These are phyloP conservation scores for Osmoderma eremita DNA, from an alignment of 2,888 invertebrate genomes.

Conservation along the genomic window DNA sequence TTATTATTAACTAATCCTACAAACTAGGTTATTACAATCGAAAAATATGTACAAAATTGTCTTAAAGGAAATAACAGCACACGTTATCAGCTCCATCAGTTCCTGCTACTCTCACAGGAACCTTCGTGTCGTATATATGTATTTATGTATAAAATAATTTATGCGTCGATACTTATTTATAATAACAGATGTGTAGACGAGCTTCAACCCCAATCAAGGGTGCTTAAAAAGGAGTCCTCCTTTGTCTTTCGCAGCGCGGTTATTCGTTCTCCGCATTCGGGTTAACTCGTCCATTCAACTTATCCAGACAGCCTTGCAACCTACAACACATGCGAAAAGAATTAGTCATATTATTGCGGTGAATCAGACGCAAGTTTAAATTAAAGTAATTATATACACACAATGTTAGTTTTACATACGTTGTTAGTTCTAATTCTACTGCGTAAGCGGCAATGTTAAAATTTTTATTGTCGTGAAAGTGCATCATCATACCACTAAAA, in stretches of 20 bases:
- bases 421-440: background rate
- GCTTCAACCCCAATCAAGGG: conserved; percentile 34
- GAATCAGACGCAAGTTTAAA: conserved; percentile 4
- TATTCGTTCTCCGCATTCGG: conserved; percentile 52
- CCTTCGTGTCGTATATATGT: background rate
- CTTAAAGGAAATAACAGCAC: conserved; percentile 8
- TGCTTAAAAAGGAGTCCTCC: conserved; percentile 22
- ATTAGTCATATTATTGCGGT: conserved; percentile 32
- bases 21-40: background rate
- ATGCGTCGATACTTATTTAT: conserved; percentile 5
- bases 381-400: background rate
- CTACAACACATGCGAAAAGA: conserved; percentile 52
- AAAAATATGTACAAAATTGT: conserved; percentile 17
- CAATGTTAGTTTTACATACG: background rate
- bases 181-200: too few species aligned
- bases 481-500: too few species aligned
- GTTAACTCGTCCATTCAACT: conserved; percentile 59
- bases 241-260: conserved; percentile 20
- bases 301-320: conserved; percentile 60
- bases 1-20: conserved; percentile 25
- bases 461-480: too few species aligned
- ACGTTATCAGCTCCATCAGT: background rate
- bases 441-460: too few species aligned
- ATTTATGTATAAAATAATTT: conserved; percentile 13
- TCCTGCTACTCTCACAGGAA: background rate